Evolutionary conservation across 2,888 invertebrate genomes (phyloP).

Genomic region (Apodemia hepburni): DNA sequence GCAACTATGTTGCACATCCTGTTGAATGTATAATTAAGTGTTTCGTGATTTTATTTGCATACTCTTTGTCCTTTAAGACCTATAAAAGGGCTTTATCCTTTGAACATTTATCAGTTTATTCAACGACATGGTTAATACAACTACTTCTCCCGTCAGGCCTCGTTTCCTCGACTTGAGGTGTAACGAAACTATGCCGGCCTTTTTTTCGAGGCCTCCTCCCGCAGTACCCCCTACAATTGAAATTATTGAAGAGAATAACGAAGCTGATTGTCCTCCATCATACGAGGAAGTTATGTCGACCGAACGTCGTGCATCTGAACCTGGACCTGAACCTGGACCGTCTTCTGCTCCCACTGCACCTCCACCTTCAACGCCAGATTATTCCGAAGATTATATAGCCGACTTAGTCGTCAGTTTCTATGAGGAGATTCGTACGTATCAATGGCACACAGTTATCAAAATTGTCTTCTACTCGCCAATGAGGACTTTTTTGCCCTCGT

Average conservation of each 20-base stretch:
- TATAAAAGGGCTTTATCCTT: constrained; percentile 3
- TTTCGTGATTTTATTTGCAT: background rate
- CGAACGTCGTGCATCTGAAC: background rate
- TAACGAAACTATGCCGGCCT: background rate
- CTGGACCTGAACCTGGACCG: constrained; percentile 2
- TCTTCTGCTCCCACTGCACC: constrained; percentile 2
- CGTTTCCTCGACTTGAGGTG: constrained; percentile 5
- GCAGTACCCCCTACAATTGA: constrained; percentile 4
- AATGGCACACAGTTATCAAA: background rate
- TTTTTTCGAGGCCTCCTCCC: constrained; percentile 6
- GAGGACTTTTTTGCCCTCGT: background rate
- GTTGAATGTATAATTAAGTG: constrained; percentile 6
- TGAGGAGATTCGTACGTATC: background rate
- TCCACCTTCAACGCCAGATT: background rate
- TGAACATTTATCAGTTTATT: constrained; percentile 6
- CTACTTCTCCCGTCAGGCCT: constrained; percentile 6
- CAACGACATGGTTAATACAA: constrained; percentile 10
- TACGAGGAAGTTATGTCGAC: constrained; percentile 2
- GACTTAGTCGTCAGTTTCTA: constrained; percentile 2
- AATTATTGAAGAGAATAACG: background rate
- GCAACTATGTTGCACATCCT: constrained; percentile 15
- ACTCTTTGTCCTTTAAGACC: background rate
- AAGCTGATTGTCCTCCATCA: constrained; percentile 10
- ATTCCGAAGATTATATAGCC: background rate
- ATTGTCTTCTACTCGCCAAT: background rate